Conservation (phyloP, 2,888 invertebrate species). For the Hypolimnas misippus region DNA sequence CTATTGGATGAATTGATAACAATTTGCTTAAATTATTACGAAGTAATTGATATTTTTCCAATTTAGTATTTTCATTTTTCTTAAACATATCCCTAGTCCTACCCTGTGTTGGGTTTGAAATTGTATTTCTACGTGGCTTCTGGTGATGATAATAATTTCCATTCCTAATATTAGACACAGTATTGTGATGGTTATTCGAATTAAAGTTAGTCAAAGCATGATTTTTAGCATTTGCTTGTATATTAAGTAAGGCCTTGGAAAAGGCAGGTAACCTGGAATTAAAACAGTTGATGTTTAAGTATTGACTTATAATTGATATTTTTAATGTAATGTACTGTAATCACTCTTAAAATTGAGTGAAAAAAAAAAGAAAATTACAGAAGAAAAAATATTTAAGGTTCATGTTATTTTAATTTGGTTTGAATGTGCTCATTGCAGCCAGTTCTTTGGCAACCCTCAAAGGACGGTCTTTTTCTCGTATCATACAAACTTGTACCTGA, state of each 20-base stretch:
- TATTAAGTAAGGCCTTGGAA: slow-evolving; percentile 24
- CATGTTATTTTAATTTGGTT: slow-evolving; percentile 44
- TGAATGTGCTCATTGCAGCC: slow-evolving; percentile 49
- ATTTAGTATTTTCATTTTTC: neutral
- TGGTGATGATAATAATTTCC: slow-evolving; percentile 12
- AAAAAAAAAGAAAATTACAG: slow-evolving; percentile 23
- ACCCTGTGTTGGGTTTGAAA: neutral
- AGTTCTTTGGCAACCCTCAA: slow-evolving; percentile 61
- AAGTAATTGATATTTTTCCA: neutral
- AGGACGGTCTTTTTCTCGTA: slow-evolving; percentile 59
- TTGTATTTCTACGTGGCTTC: slow-evolving; percentile 1
- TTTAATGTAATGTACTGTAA: slow-evolving; percentile 3
- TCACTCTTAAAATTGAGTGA: slow-evolving; percentile 7
- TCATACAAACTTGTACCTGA: slow-evolving; percentile 61
- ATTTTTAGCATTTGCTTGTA: slow-evolving; percentile 37
- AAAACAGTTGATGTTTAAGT: slow-evolving; percentile 23
- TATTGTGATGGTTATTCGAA: slow-evolving; percentile 28
- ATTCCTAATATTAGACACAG: slow-evolving; percentile 20
- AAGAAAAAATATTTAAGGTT: slow-evolving; percentile 38
- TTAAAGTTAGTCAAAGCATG: slow-evolving; percentile 41
- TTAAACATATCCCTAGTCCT: neutral
- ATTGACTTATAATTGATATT: slow-evolving; percentile 8
- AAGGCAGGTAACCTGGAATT: slow-evolving; percentile 39
- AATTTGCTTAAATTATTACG: slow-evolving; percentile 3
- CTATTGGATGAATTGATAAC: neutral